Evolutionary conservation across 92 coral and sea anemone genomes (phyloP), one percentile per base, ranked within the genome.

Genomic region (Paragorgia papillata): DNA sequence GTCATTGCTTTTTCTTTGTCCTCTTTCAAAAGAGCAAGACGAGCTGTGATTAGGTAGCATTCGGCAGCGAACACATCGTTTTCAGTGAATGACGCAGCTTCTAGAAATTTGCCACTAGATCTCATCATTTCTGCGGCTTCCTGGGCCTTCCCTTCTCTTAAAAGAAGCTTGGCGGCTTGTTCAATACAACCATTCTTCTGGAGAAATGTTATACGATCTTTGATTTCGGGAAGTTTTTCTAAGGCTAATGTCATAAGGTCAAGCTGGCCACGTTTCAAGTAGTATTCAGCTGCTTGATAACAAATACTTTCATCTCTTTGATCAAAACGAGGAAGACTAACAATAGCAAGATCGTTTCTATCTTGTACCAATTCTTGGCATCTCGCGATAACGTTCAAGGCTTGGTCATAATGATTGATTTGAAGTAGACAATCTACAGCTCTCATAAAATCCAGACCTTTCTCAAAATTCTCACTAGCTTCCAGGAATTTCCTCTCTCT

Each of bases 391-490:
- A 86, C 85, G 32, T 94, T 88, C 22, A 94, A 86, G 9, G 96
- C 98, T 59, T 83, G 83, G 62, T 90, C 80, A 73, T 79, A 94
- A 71, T 67, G 85, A 43, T 84, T 82, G 24, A 79, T 90, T 34
- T 86, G 76, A 67, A 89, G 89, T 30, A 90, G 68, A 33, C 82
- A 83, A 69, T 94, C 98, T 34, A 91, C 86, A 15, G 93, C 93
- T 27, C 84, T 80, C 7, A 73, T 76, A 30, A 85, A 89, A 86
- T 89, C 79, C 73, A 59, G 70, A 37, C 75, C 68, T 67, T 73
- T 87, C 88, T 92, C 97, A 60, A 83, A 90, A 50, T 93, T 89
- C 79, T 90, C 90, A 55, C 96, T 88, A 53, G 97, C 91, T 59
- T 89, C 92, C 40, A 63, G 59, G 82, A 70, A 85, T 26, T 61